Evolutionary conservation across 2,888 invertebrate species (phyloP).

Genomic region (Chironomus riparius): DNA sequence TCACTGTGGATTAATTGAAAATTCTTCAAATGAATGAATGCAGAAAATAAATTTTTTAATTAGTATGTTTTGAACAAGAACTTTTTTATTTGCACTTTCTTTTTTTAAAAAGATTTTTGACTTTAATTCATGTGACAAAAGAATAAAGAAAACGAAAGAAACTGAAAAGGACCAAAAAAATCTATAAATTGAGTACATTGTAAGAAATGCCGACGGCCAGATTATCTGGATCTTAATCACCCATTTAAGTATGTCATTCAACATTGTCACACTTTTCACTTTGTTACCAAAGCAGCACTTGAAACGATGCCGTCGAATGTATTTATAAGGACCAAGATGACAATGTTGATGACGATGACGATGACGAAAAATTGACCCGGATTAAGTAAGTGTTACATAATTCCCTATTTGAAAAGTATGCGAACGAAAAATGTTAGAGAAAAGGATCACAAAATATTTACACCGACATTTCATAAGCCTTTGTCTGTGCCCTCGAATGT

Average conservation of each 20-base stretch:
- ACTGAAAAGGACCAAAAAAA: neutral
- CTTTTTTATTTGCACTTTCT: too few relatives aligned
- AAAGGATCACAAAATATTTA: neutral
- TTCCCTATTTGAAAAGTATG: neutral
- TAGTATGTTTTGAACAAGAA: neutral
- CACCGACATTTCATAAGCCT: neutral
- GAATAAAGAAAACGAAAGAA: too few relatives aligned
- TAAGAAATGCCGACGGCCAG: neutral
- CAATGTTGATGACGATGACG: neutral
- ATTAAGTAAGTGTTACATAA: neutral
- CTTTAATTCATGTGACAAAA: neutral
- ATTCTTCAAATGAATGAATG: slow-evolving; percentile 9
- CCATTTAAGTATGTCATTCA: slow-evolving; percentile 8
- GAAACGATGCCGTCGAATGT: neutral
- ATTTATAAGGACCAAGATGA: neutral
- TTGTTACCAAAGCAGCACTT: neutral
- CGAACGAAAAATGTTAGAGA: neutral
- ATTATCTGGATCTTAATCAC: slow-evolving; percentile 15
- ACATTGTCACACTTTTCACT: slow-evolving; percentile 11
- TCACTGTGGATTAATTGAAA: slow-evolving; percentile 16
- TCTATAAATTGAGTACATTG: neutral
- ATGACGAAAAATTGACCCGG: slow-evolving; percentile 10
- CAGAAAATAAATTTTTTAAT: neutral
- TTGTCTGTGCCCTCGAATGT: neutral
- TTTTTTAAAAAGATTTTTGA: too few relatives aligned